Base-by-base conservation (phyloP, 2,113 vertebrate genomes). In the Eudyptes chrysolophus region DNA sequence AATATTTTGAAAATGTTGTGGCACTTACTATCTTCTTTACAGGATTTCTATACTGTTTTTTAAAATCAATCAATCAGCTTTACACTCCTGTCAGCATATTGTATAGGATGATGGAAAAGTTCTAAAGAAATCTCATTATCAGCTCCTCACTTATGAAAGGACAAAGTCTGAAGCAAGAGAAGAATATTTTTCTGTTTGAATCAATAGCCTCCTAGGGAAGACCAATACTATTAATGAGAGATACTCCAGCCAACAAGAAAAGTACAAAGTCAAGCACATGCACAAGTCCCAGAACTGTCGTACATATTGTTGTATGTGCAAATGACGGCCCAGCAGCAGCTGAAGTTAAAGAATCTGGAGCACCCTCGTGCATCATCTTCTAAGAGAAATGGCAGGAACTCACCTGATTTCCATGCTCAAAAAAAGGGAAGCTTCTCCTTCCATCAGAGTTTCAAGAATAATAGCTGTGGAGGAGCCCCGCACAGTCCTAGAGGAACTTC, bases 61-160 rank as follows among this genome's bases (percentile, higher is more conserved):
- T 5, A 29, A 70, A 85, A 71, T 85, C 58, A 85, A 66, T 66
- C 58, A 85, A 71, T 66, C 62, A 75, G 26, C 69, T 80, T 64
- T 70, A 65, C 15, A 13, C 30, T 80, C 61, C 68, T 4, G 0
- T 54, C 64, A 95, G 78, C 49, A 84, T 55, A 80, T 76, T 61
- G 19, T 27, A 76, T 27, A 49, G n/a, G 14, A 49, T 76, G 68
- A 76, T 44, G 20, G 72, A 93, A 76, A 87, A 76, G 46, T 95
- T 88, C 61, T 81, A 51, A 84, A 81, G 62, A 72, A 91, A 81
- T 55, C 62, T 84, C 32, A 51, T 94, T 94, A 85, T 55, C 69
- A 61, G 10, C 32, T 91, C 65, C 71, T 92, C 46, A 40, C 42
- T 76, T 71, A 76, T 10, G 6, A 46, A 71, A 75, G 32, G 27